A percentile compares a stretch with the other conserved stretches of the same genome.
Evolutionary conservation across 1,140 invertebrate genomes (phyloP).

Genomic region (Drosophila repleta): DNA sequence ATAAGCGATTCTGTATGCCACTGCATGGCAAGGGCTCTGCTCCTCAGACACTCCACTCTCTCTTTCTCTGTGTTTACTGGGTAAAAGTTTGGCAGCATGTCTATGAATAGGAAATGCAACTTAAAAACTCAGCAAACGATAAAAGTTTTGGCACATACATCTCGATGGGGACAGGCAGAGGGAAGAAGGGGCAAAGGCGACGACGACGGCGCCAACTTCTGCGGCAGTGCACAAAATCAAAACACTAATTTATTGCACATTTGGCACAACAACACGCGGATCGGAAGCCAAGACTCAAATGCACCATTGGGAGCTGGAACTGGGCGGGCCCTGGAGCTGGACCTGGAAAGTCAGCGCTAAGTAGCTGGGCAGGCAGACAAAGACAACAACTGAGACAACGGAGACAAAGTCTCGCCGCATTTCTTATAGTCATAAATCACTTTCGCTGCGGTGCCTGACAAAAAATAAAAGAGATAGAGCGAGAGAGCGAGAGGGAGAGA

Average conservation of each 20-base stretch:
- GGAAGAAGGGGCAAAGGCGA: not conserved
- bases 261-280: constrained; percentile 62
- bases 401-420: constrained; percentile 58
- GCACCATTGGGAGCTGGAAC: constrained; percentile 37
- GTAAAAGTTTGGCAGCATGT: constrained; percentile 56
- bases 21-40: constrained; percentile 35
- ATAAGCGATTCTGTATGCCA: constrained; percentile 58
- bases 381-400: constrained; percentile 19
- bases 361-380: constrained; percentile 40
- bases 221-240: constrained; percentile 73
- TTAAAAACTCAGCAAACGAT: constrained; percentile 62
- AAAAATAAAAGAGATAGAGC: constrained; percentile 9
- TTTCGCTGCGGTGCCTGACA: constrained; percentile 50
- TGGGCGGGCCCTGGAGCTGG: too few relatives aligned
- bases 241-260: constrained; percentile 81
- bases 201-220: constrained; percentile 62
- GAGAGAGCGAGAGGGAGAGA: not conserved
- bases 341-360: constrained; percentile 36
- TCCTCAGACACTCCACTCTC: not conserved
- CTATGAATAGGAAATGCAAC: constrained; percentile 68
- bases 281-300: constrained; percentile 48
- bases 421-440: constrained; percentile 67
- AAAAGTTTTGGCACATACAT: constrained; percentile 72
- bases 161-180: not conserved
- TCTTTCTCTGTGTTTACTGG: not conserved